phyloP scores from a whole-genome alignment of 2,888 invertebrate species.

The Orchestes rusci region DNA sequence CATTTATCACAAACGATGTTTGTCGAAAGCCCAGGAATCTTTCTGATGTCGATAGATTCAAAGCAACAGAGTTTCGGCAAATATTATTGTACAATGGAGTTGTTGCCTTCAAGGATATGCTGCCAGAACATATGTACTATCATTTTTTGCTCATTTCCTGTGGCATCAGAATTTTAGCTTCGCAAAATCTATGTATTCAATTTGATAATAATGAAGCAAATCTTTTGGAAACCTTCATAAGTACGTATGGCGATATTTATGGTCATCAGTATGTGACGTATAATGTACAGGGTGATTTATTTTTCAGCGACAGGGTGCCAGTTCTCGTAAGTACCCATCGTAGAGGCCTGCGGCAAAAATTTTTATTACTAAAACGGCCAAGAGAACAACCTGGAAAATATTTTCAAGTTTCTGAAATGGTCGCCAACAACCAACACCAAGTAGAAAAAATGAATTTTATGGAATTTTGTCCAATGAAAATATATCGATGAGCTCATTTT shows the following conservation, averaged over 20 bases:
- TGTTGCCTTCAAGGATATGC: constrained; percentile 26
- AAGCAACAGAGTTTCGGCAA: constrained; percentile 8
- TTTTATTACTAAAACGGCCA: too few relatives aligned
- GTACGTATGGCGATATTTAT: constrained; percentile 21
- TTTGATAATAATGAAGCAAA: constrained; percentile 21
- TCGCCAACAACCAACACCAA: too few relatives aligned
- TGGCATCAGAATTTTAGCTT: constrained; percentile 25
- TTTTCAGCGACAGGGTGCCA: too few relatives aligned
- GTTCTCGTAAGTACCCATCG: too few relatives aligned
- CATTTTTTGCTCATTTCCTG: constrained; percentile 25
- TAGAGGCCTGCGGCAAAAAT: too few relatives aligned
- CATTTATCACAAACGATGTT: constrained; percentile 1
- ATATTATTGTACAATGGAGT: constrained; percentile 20
- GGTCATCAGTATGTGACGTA: constrained; percentile 24
- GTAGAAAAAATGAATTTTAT: too few relatives aligned
- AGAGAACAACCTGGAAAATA: too few relatives aligned
- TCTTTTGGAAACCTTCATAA: constrained; percentile 25
- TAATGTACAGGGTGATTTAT: too few relatives aligned
- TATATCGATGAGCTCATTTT: too few relatives aligned
- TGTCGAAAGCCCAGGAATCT: constrained; percentile 4
- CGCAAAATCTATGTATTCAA: constrained; percentile 12
- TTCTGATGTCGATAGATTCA: constrained; percentile 3
- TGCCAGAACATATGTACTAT: constrained; percentile 20
- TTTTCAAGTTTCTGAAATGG: too few relatives aligned
- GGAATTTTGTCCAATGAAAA: too few relatives aligned